phyloP scores from a whole-genome alignment of 1,140 invertebrate species.

The Drosophila grimshawi region DNA sequence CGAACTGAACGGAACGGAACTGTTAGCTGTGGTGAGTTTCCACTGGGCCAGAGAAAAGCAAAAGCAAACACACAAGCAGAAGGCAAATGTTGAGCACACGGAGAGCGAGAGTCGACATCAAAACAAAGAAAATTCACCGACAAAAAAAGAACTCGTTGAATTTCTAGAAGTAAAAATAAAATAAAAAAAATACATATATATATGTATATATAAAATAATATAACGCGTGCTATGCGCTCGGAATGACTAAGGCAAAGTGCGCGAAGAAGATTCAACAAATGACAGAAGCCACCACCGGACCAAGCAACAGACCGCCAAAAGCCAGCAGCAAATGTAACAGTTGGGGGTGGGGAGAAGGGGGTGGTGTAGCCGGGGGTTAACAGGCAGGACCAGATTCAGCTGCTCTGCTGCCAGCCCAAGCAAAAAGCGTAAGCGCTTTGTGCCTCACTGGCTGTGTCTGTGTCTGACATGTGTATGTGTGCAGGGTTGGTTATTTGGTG shows the following conservation, averaged over 20 bases:
- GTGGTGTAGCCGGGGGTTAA: not conserved
- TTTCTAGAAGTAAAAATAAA: slow-evolving; percentile 22
- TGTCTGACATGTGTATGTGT: slow-evolving; percentile 49
- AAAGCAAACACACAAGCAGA: slow-evolving; percentile 15
- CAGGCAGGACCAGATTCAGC: slow-evolving; percentile 25
- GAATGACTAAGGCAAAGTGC: slow-evolving; percentile 70
- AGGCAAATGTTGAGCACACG: slow-evolving; percentile 42
- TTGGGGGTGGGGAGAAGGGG: not conserved
- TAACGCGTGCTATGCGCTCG: slow-evolving; percentile 54
- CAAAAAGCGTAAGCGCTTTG: slow-evolving; percentile 76
- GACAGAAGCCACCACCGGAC: slow-evolving; percentile 58
- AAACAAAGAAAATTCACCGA: slow-evolving; percentile 70
- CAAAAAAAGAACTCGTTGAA: slow-evolving; percentile 60
- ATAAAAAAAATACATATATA: slow-evolving; percentile 23
- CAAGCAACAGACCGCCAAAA: slow-evolving; percentile 54
- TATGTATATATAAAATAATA: slow-evolving; percentile 21
- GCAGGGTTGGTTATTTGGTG: slow-evolving; percentile 31
- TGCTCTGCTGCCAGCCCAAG: slow-evolving; percentile 47
- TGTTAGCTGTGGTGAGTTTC: slow-evolving; percentile 72
- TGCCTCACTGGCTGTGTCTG: slow-evolving; percentile 64
- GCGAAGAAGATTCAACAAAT: slow-evolving; percentile 79
- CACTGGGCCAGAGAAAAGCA: slow-evolving; percentile 9
- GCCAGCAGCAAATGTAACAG: not conserved
- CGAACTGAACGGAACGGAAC: slow-evolving; percentile 25
- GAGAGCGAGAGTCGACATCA: slow-evolving; percentile 66